Conservation (phyloP, 2,797 vertebrate genomes). For the Oreochromis grahami region DNA sequence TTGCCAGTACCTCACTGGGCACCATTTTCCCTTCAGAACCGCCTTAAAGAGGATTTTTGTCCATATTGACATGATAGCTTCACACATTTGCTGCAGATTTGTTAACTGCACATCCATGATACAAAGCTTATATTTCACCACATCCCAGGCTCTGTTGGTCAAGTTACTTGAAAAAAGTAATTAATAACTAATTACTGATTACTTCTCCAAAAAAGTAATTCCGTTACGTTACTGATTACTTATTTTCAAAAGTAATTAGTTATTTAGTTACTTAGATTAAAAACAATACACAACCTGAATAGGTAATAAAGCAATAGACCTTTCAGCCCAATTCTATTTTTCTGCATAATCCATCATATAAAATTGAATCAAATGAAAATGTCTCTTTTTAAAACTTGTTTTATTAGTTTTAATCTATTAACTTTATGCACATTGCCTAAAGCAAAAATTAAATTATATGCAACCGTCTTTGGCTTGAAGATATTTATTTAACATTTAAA, state of each 20-base stretch:
- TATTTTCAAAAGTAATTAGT: neutral
- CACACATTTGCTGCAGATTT: neutral
- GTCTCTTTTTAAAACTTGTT: neutral
- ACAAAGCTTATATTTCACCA: neutral
- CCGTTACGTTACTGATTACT: accelerated
- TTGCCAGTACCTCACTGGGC: neutral
- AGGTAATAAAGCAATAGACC: neutral
- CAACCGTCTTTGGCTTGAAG: neutral
- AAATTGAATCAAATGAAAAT: neutral
- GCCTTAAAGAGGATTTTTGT: neutral
- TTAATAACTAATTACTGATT: neutral
- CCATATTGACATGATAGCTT: neutral
- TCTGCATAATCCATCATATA: neutral
- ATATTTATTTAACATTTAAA: neutral
- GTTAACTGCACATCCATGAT: neutral
- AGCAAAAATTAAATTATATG: neutral
- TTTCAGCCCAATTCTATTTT: neutral
- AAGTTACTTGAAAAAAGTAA: neutral
- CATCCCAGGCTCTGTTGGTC: neutral
- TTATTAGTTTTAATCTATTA: neutral
- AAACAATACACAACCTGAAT: neutral
- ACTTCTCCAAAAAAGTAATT: neutral
- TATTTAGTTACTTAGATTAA: neutral
- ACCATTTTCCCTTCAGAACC: neutral
- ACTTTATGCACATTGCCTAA: neutral